Conservation (phyloP, 1,140 invertebrate genomes). For the Cryptotermes secundus region DNA sequence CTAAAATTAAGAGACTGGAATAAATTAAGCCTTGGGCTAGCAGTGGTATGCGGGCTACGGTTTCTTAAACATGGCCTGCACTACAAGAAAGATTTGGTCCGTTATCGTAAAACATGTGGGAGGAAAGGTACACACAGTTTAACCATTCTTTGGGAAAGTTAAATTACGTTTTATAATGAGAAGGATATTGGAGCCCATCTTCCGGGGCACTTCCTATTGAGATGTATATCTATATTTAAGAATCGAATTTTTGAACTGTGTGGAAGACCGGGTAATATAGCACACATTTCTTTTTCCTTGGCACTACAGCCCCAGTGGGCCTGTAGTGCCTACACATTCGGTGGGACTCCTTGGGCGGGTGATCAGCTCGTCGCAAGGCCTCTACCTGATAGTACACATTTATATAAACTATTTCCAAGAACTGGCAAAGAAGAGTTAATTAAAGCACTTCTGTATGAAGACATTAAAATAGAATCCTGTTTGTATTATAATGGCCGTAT, state of each 20-base stretch:
- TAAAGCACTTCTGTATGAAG: background rate
- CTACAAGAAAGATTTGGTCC: too few relatives aligned
- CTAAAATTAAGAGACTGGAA: too few relatives aligned
- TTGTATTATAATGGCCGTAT: background rate
- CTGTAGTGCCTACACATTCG: too few relatives aligned
- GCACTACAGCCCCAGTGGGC: too few relatives aligned
- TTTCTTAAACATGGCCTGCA: too few relatives aligned
- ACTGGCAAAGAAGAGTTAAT: background rate
- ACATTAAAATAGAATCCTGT: background rate
- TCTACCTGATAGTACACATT: too few relatives aligned
- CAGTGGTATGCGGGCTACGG: too few relatives aligned
- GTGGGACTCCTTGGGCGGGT: too few relatives aligned
- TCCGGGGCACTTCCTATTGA: background rate
- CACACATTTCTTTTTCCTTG: too few relatives aligned
- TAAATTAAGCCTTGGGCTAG: too few relatives aligned
- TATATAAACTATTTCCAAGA: background rate
- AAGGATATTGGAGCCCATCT: background rate
- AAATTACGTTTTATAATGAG: slow-evolving; percentile 3
- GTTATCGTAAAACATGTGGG: background rate
- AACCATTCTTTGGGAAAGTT: background rate
- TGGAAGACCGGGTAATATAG: background rate
- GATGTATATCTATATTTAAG: background rate
- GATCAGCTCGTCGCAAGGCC: too few relatives aligned
- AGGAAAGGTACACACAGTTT: background rate
- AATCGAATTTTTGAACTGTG: background rate